phyloP scores from a whole-genome alignment of 1,140 invertebrate genomes.

The Drosophila ogumai region DNA sequence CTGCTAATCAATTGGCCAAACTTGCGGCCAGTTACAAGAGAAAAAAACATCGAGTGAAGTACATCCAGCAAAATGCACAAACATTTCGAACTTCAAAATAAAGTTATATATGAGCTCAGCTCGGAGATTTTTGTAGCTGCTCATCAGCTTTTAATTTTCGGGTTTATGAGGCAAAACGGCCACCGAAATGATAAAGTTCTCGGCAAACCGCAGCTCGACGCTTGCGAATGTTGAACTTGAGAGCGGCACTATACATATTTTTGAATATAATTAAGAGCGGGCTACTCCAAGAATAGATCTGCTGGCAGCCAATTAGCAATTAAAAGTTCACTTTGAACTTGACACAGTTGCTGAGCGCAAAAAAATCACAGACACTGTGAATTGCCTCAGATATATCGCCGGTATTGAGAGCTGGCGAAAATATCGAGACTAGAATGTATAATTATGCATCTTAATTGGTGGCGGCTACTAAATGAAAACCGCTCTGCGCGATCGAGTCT shows the following conservation, averaged over 20 bases:
- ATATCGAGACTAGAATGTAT: conserved; percentile 56
- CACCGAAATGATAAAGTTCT: conserved; percentile 63
- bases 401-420: conserved; percentile 36
- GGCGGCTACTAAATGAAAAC: conserved; percentile 45
- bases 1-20: conserved; percentile 72
- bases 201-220: conserved; percentile 26
- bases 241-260: conserved; percentile 46
- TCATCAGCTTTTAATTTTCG: conserved; percentile 27
- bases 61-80: conserved; percentile 5
- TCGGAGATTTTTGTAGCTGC: conserved; percentile 1
- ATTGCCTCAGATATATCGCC: conserved; percentile 21
- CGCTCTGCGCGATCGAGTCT: conserved; percentile 32
- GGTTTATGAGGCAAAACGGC: conserved; percentile 58
- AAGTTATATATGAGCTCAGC: conserved; percentile 14
- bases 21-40: conserved; percentile 39
- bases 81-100: conserved; percentile 2
- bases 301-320: conserved; percentile 53
- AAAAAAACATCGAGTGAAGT: conserved; percentile 24
- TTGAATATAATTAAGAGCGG: conserved; percentile 48
- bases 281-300: conserved; percentile 63
- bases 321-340: conserved; percentile 69
- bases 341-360: conserved; percentile 60
- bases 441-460: conserved; percentile 52
- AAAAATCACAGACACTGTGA: conserved; percentile 25
- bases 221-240: conserved; percentile 65